Conservation (phyloP, 2,797 vertebrate genomes). For the Sternarchorhynchus goeldii region DNA sequence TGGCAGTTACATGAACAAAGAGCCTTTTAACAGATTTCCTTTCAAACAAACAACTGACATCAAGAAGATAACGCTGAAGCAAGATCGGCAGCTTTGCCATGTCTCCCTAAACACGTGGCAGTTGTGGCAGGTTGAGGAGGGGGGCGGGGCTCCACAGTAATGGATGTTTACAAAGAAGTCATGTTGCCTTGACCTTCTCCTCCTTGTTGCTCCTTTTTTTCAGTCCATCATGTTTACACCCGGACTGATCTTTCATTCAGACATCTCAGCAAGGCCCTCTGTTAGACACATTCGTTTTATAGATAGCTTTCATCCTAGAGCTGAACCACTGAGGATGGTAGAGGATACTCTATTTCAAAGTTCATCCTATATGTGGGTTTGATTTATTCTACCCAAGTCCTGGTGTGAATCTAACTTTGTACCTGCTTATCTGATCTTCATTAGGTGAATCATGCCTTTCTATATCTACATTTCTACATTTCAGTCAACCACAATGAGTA, state of each 20-base stretch:
- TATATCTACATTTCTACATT: not conserved
- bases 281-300: not conserved
- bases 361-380: not conserved
- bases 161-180: not conserved
- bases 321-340: not conserved
- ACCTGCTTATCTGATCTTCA: not conserved
- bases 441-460: not conserved
- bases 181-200: not conserved
- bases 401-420: not conserved
- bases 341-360: not conserved
- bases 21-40: too few species aligned
- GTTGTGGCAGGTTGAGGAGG: constrained; percentile 19
- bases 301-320: not conserved
- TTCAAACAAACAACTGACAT: too few species aligned
- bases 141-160: too few species aligned
- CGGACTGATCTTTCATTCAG: not conserved
- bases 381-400: not conserved
- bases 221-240: not conserved
- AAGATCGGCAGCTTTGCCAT: not conserved
- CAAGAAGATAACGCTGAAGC: not conserved
- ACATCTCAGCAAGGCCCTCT: not conserved
- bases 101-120: not conserved
- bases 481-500: not conserved
- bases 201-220: constrained; percentile 2
- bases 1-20: too few species aligned